Conservation (phyloP, 2,888 invertebrate genomes). For the Xestia c-nigrum region DNA sequence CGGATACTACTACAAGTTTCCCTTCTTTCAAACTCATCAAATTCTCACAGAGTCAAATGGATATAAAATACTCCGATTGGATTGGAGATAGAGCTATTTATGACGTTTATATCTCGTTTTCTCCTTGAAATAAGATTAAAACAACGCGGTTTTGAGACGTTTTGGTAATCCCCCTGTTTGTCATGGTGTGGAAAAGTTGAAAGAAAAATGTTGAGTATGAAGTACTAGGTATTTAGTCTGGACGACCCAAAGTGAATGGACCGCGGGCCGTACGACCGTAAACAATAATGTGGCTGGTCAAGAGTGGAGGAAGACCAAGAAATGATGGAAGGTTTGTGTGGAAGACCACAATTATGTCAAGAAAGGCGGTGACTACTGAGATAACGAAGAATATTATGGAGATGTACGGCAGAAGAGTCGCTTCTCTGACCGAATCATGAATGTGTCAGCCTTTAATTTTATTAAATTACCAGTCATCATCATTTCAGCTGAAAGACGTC, state of each 20-base stretch:
- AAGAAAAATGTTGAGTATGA: background rate
- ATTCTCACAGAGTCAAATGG: background rate
- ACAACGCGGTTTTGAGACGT: background rate
- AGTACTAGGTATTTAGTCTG: background rate
- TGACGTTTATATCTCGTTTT: no score
- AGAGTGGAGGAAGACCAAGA: background rate
- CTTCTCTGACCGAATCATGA: background rate
- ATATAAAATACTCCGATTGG: background rate
- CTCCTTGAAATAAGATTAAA: no score
- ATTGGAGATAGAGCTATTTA: background rate
- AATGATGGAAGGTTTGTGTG: background rate
- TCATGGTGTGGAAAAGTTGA: background rate
- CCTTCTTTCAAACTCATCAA: background rate
- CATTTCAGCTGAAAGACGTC: no score
- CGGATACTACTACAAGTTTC: conserved; percentile 52
- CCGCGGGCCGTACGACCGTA: no score
- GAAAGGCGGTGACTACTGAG: background rate
- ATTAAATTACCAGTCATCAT: background rate
- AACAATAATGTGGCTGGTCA: background rate
- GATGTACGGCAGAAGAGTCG: background rate
- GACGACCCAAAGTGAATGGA: no score
- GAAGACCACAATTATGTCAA: background rate
- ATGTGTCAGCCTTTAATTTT: background rate
- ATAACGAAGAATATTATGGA: no score
- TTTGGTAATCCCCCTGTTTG: background rate